These are phyloP conservation scores for Drosophila nannoptera DNA, from an alignment of 1,140 invertebrate genomes.

Conservation along the genomic window DNA sequence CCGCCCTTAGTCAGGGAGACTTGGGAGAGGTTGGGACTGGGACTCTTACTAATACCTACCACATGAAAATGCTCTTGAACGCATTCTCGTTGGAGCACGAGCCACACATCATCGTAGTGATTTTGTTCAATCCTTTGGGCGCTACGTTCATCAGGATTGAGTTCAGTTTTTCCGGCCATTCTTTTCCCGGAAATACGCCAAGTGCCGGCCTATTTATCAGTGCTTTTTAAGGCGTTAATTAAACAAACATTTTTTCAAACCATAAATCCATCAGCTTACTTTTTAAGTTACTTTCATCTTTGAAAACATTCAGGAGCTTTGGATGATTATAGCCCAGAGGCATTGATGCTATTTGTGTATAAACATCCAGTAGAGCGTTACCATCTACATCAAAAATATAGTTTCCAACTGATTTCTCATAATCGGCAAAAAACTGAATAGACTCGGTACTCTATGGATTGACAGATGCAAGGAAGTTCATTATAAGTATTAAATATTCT, in stretches of 20 bases:
- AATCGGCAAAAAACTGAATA: conserved; percentile 96
- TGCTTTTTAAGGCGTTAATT: conserved; percentile 73
- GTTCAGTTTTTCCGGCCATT: conserved; percentile 90
- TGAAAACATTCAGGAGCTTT: conserved; percentile 87
- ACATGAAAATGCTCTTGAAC: conserved; percentile 93
- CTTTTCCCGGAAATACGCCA: conserved; percentile 91
- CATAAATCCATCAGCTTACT: conserved; percentile 65
- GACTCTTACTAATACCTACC: conserved; percentile 79
- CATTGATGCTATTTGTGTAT: conserved; percentile 97
- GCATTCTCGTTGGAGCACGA: conserved; percentile 98
- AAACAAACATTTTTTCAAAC: background rate
- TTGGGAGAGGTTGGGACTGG: too few species aligned
- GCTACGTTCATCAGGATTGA: conserved; percentile 89
- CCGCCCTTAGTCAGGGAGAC: too few species aligned
- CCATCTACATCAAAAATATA: conserved; percentile 98
- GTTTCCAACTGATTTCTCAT: conserved; percentile 95
- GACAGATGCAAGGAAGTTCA: background rate
- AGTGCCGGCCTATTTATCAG: conserved; percentile 95
- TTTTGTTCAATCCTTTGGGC: conserved; percentile 87
- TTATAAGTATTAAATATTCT: background rate
- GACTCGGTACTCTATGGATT: conserved; percentile 85
- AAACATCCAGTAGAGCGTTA: conserved; percentile 93
- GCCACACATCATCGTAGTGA: conserved; percentile 98
- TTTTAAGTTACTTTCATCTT: conserved; percentile 87
- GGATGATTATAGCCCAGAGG: conserved; percentile 99